phyloP scores from a whole-genome alignment of 2,797 vertebrate species.

The Prunella strophiata region DNA sequence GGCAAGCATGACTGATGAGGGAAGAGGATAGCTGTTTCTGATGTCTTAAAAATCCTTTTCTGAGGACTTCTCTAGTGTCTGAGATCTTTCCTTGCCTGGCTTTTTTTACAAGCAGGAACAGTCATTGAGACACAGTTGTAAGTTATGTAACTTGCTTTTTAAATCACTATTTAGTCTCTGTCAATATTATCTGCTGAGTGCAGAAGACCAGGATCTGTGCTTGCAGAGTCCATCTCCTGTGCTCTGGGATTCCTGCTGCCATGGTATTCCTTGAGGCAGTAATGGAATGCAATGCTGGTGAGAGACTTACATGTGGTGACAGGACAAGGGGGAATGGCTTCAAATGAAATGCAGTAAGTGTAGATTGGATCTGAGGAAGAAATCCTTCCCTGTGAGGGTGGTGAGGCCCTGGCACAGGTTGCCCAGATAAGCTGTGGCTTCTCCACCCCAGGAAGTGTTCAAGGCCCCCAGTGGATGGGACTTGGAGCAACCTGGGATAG shows the following conservation, averaged over 20 bases:
- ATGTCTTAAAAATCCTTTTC: neutral
- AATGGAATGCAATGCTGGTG: neutral
- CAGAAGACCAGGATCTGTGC: neutral
- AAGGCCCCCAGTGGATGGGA: neutral
- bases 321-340: neutral
- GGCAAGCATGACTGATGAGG: neutral
- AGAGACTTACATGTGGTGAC: neutral
- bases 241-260: neutral
- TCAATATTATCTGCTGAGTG: neutral
- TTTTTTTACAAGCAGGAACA: neutral
- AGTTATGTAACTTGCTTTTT: neutral
- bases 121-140: neutral
- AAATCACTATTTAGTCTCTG: neutral
- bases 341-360: neutral
- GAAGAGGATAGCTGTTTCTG: neutral
- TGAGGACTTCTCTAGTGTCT: neutral
- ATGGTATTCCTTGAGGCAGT: neutral
- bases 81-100: neutral
- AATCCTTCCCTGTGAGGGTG: neutral
- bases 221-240: neutral
- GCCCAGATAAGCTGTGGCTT: neutral
- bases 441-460: neutral
- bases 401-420: neutral
- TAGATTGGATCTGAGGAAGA: neutral
- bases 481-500: fast-evolving